phyloP scores from a whole-genome alignment of 2,797 vertebrate genomes.

The Parauchenoglanis punctatus region DNA sequence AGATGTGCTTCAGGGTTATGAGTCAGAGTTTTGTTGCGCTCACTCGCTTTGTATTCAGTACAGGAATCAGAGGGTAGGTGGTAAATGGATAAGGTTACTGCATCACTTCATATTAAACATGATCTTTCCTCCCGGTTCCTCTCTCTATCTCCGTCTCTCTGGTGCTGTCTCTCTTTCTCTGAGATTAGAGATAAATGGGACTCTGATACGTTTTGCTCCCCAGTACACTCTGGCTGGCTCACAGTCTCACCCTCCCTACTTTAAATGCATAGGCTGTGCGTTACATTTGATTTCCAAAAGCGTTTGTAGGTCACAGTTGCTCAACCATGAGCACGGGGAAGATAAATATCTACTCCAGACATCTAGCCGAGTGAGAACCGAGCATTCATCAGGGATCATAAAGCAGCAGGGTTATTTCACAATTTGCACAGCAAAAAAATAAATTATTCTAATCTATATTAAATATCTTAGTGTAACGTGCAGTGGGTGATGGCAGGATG shows the following conservation, averaged over 20 bases:
- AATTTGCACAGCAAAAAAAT: neutral
- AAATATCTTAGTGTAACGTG: neutral
- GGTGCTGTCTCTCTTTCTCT: neutral
- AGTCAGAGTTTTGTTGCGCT: slow-evolving; percentile 7
- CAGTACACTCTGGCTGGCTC: neutral
- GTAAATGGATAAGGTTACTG: slow-evolving; percentile 20
- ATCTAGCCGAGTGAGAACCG: neutral
- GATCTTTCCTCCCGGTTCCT: slow-evolving; percentile 14
- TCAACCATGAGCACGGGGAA: neutral
- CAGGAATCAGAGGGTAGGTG: slow-evolving; percentile 5
- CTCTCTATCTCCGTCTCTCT: neutral
- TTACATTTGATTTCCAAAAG: slow-evolving; percentile 19
- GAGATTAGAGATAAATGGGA: slow-evolving; percentile 3
- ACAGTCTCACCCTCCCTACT: neutral
- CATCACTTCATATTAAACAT: slow-evolving; percentile 28
- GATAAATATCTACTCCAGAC: slow-evolving; percentile 22
- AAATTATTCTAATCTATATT: too few species aligned
- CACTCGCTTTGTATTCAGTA: neutral
- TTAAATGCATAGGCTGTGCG: slow-evolving; percentile 15
- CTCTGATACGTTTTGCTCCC: neutral
- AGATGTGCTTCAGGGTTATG: neutral
- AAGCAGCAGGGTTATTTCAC: neutral
- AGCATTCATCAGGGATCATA: neutral
- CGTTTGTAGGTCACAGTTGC: slow-evolving; percentile 16
- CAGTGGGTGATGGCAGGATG: neutral